Base-by-base conservation (phyloP, 1,140 invertebrate species). In the Coenobita brevimanus region DNA sequence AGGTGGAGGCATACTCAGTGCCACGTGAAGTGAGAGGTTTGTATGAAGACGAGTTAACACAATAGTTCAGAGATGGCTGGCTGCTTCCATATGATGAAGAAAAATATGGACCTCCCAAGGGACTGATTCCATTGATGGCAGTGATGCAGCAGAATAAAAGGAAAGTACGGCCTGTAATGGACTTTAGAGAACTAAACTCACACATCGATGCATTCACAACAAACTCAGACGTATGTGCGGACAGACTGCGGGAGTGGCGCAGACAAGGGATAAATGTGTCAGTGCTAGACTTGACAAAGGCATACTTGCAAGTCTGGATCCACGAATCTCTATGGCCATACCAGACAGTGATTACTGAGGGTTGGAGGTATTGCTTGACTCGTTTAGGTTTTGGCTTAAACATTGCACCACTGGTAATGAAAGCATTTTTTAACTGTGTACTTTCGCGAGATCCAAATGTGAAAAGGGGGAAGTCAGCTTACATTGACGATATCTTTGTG, bases 121-220 rank as follows among this genome's bases (percentile, higher is more conserved):
- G 75, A n/a, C 75, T 78, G 30, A 78, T 78, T 17, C 41, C 75
- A n/a, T 46, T 78, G n/a, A 78, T 78, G 75, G 75, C 75, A 4
- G 75, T 78, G n/a, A n/a, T 78, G 8, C 75, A 78, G 50, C 6
- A 24, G 2, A 67, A 81, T 27, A 81, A 81, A 50, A 81, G 27
- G 41, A 78, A 57, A 54, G 75, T 78, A 24, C 41, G 75, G 4
- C 75, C 75, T 27, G 75, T 78, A n/a, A 50, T 78, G 75, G 75
- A 57, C 33, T 81, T 80, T 38, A 60, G 43, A 36, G 60, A 81
- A n/a, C 33, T 81, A 8, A 81, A 81, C 30, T 3, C 27, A 36
- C 33, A 62, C n/a, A 78, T 78, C 24, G 43, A 78, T n/a, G 41
- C 75, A n/a, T 78, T 78, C 46, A 78, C 41, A 43, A 24, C 43